Base-by-base conservation (phyloP, 2,797 vertebrate species). In the Manis javanica region DNA sequence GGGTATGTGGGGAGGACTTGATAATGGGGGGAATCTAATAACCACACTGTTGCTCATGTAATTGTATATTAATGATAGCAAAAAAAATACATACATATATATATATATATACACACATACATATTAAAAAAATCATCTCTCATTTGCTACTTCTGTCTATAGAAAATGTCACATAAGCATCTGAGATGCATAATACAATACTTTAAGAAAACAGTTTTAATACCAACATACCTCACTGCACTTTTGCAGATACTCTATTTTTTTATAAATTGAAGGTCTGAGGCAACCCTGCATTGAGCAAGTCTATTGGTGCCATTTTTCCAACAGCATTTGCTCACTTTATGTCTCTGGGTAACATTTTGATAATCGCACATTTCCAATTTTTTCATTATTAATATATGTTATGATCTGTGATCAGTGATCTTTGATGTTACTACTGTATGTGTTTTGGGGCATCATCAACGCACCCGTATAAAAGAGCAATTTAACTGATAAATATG, bases 121-220 rank as follows among this genome's bases (percentile, higher is more conserved):
- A n/a, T n/a, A n/a, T n/a, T n/a, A n/a, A n/a, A n/a, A n/a, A n/a
- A n/a, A n/a, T n/a, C n/a, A n/a, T n/a, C n/a, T n/a, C n/a, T n/a
- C n/a, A 46, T 42, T 42, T 82, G 59, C 51, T 68, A 51, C 5
- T 61, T 86, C 46, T 95, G 18, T 64, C 61, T 85, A 64, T 57
- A 68, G 61, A 84, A 88, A 77, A 92, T 5, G 2, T 95, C 63
- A 84, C 61, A 92, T 81, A 84, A 89, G 31, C 64, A 85, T 69
- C 61, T 79, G 16, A 92, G 18, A 84, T 49, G 23, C 34, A 61
- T 77, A 82, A 87, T 57, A 87, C 21, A 88, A 69, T 75, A 85
- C 21, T 68, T 55, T 72, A 72, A 31, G 85, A 34, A 81, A 82
- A 86, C 31, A 89, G 42, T 88, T 82, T 91, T 83, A 89, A 85